phyloP scores from a whole-genome alignment of 2,797 vertebrate species.

The Protosalanx chinensis region DNA sequence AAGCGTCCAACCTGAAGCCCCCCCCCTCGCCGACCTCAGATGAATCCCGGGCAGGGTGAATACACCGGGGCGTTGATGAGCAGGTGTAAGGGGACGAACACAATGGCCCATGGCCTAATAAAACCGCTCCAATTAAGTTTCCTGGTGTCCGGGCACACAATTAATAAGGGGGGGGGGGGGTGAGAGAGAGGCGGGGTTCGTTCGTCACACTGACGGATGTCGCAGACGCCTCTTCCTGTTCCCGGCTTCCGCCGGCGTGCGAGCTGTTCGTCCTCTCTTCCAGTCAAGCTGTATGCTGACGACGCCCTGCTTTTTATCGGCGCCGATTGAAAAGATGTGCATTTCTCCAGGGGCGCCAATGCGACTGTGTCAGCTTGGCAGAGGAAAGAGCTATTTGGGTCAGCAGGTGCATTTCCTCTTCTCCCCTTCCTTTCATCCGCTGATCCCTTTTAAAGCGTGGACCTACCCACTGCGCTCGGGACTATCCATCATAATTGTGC shows the following conservation, averaged over 20 bases:
- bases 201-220: constrained; percentile 65
- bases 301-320: constrained; percentile 46
- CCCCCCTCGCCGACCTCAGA: too few relatives aligned
- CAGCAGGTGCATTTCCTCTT: constrained; percentile 27
- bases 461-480: too few relatives aligned
- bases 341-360: constrained; percentile 37
- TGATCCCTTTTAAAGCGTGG: too few relatives aligned
- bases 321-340: constrained; percentile 42
- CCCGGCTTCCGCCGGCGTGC: constrained; percentile 27
- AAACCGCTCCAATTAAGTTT: constrained; percentile 67
- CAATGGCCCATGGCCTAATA: constrained; percentile 56
- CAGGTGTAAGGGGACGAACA: constrained; percentile 31
- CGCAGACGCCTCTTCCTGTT: constrained; percentile 41
- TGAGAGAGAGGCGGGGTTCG: neutral
- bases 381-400: constrained; percentile 27
- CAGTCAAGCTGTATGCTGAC: constrained; percentile 44
- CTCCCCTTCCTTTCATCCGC: neutral
- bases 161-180: constrained; percentile 57
- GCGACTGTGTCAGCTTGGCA: constrained; percentile 33
- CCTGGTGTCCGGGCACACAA: constrained; percentile 54
- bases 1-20: neutral
- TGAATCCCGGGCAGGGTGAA: constrained; percentile 31
- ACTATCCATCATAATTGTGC: too few relatives aligned
- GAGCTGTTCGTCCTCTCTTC: constrained; percentile 29
- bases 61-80: constrained; percentile 25